phyloP scores from a whole-genome alignment of 2,888 invertebrate genomes.

The Phaonia tiefii region DNA sequence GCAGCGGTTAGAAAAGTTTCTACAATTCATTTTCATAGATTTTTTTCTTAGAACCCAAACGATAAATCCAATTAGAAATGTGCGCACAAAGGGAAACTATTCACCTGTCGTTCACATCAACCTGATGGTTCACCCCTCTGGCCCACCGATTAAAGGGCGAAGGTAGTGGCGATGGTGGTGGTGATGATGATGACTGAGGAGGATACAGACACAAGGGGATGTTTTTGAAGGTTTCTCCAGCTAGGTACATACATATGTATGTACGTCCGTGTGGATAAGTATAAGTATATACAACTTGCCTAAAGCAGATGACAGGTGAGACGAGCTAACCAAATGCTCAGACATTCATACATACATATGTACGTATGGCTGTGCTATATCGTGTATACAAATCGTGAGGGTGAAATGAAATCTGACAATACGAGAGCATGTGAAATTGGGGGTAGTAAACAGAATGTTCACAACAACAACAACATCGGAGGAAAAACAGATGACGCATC shows the following conservation, averaged over 20 bases:
- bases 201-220: slow-evolving; percentile 29
- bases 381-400: neutral
- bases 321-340: slow-evolving; percentile 35
- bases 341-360: neutral
- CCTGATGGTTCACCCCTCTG: neutral
- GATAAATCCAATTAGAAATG: slow-evolving; percentile 76
- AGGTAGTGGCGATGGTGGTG: slow-evolving; percentile 49
- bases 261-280: no score
- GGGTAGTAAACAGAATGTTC: slow-evolving; percentile 56
- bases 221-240: slow-evolving; percentile 52
- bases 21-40: slow-evolving; percentile 68
- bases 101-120: slow-evolving; percentile 63
- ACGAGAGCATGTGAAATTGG: slow-evolving; percentile 58
- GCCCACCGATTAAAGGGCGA: slow-evolving; percentile 24
- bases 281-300: slow-evolving; percentile 36
- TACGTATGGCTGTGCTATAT: neutral
- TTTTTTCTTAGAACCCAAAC: slow-evolving; percentile 79
- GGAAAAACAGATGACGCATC: slow-evolving; percentile 64
- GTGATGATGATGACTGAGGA: slow-evolving; percentile 10
- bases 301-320: slow-evolving; percentile 64
- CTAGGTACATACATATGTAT: slow-evolving; percentile 24
- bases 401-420: slow-evolving; percentile 63
- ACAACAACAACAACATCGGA: slow-evolving; percentile 28
- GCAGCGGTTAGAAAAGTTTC: slow-evolving; percentile 49
- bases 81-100: slow-evolving; percentile 68